These are phyloP conservation scores for Drosophila barbarae DNA, from an alignment of 2,888 invertebrate genomes.

Conservation along the genomic window DNA sequence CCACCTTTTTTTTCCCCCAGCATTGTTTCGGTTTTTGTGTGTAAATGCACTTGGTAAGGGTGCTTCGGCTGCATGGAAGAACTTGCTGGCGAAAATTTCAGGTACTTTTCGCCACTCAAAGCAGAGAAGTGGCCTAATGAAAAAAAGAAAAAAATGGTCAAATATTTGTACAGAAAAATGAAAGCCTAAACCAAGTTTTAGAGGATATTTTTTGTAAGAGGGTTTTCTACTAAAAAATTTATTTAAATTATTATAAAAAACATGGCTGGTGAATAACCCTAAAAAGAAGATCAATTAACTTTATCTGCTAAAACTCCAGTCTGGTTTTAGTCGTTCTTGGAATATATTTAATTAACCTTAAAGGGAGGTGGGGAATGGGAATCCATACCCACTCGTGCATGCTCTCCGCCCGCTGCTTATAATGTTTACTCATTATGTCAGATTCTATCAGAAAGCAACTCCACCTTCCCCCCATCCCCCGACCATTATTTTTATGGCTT, in stretches of 20 bases:
- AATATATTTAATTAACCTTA: constrained; percentile 4
- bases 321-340: not conserved
- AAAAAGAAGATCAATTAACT: too few species aligned
- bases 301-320: too few species aligned
- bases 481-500: constrained; percentile 12
- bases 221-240: too few species aligned
- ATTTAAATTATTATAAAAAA: too few species aligned
- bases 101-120: constrained; percentile 2
- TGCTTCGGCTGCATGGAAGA: constrained; percentile 6
- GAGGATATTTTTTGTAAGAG: too few species aligned
- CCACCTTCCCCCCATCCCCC: not conserved
- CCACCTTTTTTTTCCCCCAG: not conserved
- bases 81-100: not conserved
- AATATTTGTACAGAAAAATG: not conserved
- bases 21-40: constrained; percentile 25
- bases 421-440: constrained; percentile 31
- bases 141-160: not conserved
- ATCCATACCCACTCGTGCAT: constrained; percentile 3
- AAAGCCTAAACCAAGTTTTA: not conserved
- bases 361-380: not conserved
- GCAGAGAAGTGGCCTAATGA: not conserved
- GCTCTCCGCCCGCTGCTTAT: constrained; percentile 1
- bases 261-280: too few species aligned
- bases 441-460: constrained; percentile 17
- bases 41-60: constrained; percentile 14